Conservation (phyloP, 2,113 vertebrate species). For the Heptranchias perlo region DNA sequence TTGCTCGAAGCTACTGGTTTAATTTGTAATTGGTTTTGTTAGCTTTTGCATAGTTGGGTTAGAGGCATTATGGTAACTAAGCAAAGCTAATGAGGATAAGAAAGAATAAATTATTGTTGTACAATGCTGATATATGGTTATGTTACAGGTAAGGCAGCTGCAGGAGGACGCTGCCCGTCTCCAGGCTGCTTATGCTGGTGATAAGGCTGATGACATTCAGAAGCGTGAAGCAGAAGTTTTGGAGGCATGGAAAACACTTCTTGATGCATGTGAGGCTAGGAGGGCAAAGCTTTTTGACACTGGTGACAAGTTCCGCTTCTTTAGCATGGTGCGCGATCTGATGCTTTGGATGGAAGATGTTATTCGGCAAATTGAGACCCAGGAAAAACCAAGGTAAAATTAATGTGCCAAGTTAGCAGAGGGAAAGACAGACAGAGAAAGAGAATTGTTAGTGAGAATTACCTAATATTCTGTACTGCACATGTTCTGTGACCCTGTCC, state of each 20-base stretch:
- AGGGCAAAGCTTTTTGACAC: constrained; percentile 79
- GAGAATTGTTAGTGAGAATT: neutral
- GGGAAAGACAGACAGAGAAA: too few species aligned
- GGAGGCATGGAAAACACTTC: constrained; percentile 79
- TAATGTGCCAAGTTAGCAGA: neutral
- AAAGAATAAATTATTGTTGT: neutral
- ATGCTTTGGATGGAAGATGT: constrained; percentile 98
- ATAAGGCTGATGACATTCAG: constrained; percentile 97
- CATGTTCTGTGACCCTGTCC: neutral
- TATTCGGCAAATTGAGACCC: constrained; percentile 89
- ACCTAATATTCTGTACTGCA: neutral
- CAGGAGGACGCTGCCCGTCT: constrained; percentile 91
- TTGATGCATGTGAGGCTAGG: constrained; percentile 83
- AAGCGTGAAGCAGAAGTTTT: constrained; percentile 83
- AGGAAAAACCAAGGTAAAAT: constrained; percentile 86
- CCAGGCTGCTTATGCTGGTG: constrained; percentile 92
- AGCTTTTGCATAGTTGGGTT: neutral
- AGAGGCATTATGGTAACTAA: neutral
- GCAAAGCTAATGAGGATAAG: neutral
- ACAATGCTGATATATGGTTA: neutral
- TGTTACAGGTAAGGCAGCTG: constrained; percentile 80
- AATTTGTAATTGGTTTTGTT: neutral
- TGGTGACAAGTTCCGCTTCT: constrained; percentile 93
- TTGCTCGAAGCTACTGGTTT: neutral
- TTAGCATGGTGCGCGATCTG: constrained; percentile 92